A percentile compares a stretch with the other conserved stretches of the same genome.
Conservation (phyloP, 1,140 invertebrate genomes). For the Cydia fagiglandana region DNA sequence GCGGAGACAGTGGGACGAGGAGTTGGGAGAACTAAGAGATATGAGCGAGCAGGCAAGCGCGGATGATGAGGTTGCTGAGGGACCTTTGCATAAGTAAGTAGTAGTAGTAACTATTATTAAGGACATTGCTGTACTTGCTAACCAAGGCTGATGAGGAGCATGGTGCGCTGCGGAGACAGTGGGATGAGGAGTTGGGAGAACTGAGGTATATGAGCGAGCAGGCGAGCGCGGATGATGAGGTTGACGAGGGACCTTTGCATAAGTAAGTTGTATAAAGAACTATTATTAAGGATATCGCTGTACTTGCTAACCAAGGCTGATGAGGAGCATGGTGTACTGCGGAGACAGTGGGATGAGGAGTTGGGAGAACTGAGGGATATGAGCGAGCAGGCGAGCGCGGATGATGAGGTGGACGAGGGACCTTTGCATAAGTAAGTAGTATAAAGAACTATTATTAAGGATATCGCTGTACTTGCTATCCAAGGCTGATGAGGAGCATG, state of each 20-base stretch:
- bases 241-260: slow-evolving; percentile 41
- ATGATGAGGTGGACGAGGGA: slow-evolving; percentile 30
- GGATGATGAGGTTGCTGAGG: slow-evolving; percentile 28
- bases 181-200: slow-evolving; percentile 46
- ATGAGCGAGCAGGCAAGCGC: slow-evolving; percentile 32
- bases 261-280: too few species aligned
- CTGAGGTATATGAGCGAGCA: slow-evolving; percentile 43
- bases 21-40: slow-evolving; percentile 43
- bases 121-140: too few species aligned
- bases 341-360: slow-evolving; percentile 49
- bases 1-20: slow-evolving; percentile 47
- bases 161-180: slow-evolving; percentile 36
- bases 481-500: slow-evolving; percentile 47
- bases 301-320: too few species aligned
- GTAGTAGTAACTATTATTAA: too few species aligned
- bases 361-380: slow-evolving; percentile 43
- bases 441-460: too few species aligned
- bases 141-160: slow-evolving; percentile 49
- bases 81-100: too few species aligned
- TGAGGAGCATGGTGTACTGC: slow-evolving; percentile 35
- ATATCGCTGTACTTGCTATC: too few species aligned
- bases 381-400: slow-evolving; percentile 26
- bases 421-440: too few species aligned
- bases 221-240: not conserved
- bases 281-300: too few species aligned